Evolutionary conservation across 2,888 invertebrate species (phyloP).

Genomic region (Diaperis boleti): DNA sequence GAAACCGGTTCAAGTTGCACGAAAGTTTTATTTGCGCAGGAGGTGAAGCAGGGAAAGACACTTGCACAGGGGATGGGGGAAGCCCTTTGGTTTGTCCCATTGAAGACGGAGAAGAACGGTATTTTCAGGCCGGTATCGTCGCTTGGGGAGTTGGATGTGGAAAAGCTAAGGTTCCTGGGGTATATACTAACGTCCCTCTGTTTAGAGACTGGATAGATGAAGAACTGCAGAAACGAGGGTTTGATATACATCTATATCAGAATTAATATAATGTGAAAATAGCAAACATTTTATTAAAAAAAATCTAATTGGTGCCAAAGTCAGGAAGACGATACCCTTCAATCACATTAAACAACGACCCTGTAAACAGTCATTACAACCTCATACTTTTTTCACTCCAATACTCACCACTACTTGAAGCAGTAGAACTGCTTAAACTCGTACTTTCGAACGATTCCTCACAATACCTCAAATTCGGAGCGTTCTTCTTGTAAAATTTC

Average conservation of each 20-base stretch:
- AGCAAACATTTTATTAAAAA: no score
- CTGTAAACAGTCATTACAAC: slow-evolving; percentile 1
- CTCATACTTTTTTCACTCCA: not conserved
- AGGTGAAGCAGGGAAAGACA: slow-evolving; percentile 71
- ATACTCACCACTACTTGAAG: not conserved
- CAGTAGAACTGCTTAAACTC: not conserved
- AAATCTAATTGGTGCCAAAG: slow-evolving; percentile 3
- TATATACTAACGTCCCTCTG: slow-evolving; percentile 79
- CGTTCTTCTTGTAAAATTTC: slow-evolving; percentile 27
- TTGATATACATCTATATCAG: not conserved
- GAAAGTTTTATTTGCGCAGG: slow-evolving; percentile 61
- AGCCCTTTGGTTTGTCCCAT: slow-evolving; percentile 2
- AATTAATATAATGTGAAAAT: not conserved
- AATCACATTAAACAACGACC: not conserved
- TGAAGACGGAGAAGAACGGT: slow-evolving; percentile 67
- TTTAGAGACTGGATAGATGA: slow-evolving; percentile 71
- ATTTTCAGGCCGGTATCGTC: slow-evolving; percentile 82
- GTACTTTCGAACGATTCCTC: slow-evolving; percentile 24
- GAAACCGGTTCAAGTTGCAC: slow-evolving; percentile 68
- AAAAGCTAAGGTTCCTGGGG: slow-evolving; percentile 75
- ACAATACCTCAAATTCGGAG: slow-evolving; percentile 13
- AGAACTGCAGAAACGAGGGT: not conserved
- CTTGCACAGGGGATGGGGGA: slow-evolving; percentile 67
- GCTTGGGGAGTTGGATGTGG: slow-evolving; percentile 88
- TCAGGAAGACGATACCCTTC: slow-evolving; percentile 7